phyloP scores from a whole-genome alignment of 2,797 vertebrate species.

The Acanthis flammea region DNA sequence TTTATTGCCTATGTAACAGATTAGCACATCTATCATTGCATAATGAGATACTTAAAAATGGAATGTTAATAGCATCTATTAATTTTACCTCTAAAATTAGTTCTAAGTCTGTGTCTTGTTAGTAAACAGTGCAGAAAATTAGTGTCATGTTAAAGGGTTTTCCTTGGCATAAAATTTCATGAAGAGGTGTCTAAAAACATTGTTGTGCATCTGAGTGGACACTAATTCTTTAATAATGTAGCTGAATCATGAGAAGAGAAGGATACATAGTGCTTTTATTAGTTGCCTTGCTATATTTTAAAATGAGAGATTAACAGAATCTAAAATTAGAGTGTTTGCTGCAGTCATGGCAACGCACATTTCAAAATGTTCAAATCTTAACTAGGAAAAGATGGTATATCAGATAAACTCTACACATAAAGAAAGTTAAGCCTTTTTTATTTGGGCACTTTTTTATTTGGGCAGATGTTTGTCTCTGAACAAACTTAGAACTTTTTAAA shows the following conservation, averaged over 20 bases:
- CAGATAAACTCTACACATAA: background rate
- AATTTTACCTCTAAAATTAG: slow-evolving; percentile 1
- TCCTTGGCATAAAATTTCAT: background rate
- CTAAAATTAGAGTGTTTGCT: slow-evolving; percentile 53
- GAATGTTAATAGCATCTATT: slow-evolving; percentile 5
- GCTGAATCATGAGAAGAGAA: slow-evolving; percentile 25
- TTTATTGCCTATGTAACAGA: slow-evolving; percentile 28
- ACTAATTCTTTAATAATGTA: slow-evolving; percentile 37
- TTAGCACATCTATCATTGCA: slow-evolving; percentile 21
- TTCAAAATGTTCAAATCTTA: slow-evolving; percentile 30
- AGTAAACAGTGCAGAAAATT: slow-evolving; percentile 33
- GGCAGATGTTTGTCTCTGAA: background rate
- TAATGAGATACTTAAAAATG: background rate
- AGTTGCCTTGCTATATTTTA: slow-evolving; percentile 39
- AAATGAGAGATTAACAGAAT: slow-evolving; percentile 31
- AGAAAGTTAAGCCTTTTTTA: background rate
- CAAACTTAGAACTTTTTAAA: background rate
- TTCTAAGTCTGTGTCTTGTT: background rate
- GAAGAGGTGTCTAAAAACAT: slow-evolving; percentile 10
- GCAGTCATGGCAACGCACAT: slow-evolving; percentile 33
- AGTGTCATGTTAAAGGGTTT: background rate
- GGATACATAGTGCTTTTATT: slow-evolving; percentile 21
- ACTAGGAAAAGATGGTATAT: background rate
- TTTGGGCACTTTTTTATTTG: background rate
- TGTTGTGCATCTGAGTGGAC: background rate